Evolutionary conservation across 1,140 invertebrate species (phyloP), one percentile per base, ranked within the genome.

Genomic region (Macrocentrus cingulum): DNA sequence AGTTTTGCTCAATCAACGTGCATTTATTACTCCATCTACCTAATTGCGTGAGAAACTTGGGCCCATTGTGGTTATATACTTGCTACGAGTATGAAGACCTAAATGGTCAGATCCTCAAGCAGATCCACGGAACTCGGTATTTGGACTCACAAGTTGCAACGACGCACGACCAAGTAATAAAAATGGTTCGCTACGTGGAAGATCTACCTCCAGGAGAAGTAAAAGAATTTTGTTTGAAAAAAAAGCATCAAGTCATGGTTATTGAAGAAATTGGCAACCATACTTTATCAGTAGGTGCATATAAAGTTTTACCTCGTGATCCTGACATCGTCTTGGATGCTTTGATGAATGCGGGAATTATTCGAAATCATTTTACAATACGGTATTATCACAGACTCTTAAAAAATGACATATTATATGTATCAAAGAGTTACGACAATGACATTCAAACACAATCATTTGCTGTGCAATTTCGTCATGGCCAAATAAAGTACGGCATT

Each of bases 11-110:
- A 2, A 49, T 49, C 11, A 49, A 49, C 9, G 6, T 49, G 11
- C 46, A 49, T 32, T 6, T 5, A 49, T 13, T 49, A 32, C 1
- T 49, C 13, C 46, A 49, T 32, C 34, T 49, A 49, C 23, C 46
- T n/a, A 11, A 49, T 6, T 11, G 1, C 16, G 46, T 49, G 2
- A 29, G 9, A 6, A 32, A n/a, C 1, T 15, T 32, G 16, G 23
- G 46, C 13, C 46, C 23, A 15, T 9, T 49, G 1, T 49, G 20
- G 20, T 2, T n/a, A 9, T 15, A 29, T 15, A 29, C 22, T 0
- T 49, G 46, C 13, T 49, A 49, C 20, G 34, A 52, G 8, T 52
- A 37, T 22, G 50, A 52, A 52, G n/a, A 39, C 39, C 4, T 52
- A 2, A 52, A 52, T 20, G 50, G 50, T 1, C n/a, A 52, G 36